phyloP scores from a whole-genome alignment of 2,113 vertebrate species.

The Pimephales promelas region DNA sequence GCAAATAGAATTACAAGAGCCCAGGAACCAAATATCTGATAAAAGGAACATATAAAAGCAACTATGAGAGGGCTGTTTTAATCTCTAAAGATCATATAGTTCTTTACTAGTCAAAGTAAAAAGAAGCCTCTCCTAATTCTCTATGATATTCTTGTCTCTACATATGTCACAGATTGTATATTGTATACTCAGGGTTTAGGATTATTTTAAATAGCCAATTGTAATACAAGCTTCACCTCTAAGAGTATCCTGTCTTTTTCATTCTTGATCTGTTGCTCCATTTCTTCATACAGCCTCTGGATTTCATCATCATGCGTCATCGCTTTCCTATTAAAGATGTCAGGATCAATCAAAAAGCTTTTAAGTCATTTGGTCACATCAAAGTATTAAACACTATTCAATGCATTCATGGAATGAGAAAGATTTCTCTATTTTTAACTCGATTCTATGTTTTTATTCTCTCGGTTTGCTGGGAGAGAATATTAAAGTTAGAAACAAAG shows the following conservation, averaged over 20 bases:
- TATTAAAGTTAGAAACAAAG: not conserved
- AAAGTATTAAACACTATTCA: not conserved
- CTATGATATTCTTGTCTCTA: not conserved
- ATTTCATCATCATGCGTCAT: constrained; percentile 88
- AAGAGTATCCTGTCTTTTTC: constrained; percentile 88
- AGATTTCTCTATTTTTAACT: not conserved
- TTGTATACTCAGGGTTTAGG: not conserved
- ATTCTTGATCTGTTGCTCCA: constrained; percentile 92
- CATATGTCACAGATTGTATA: not conserved
- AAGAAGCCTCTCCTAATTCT: not conserved
- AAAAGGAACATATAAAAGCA: no score
- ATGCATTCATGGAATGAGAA: not conserved
- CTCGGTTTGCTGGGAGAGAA: not conserved
- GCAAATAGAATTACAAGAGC: no score
- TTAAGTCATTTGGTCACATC: not conserved
- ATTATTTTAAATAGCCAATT: not conserved
- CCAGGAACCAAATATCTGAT: no score
- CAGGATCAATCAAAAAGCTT: constrained; percentile 4
- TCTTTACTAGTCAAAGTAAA: not conserved
- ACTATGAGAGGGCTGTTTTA: no score
- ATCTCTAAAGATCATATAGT: not conserved
- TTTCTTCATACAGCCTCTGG: constrained; percentile 89
- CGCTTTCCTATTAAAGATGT: constrained; percentile 78
- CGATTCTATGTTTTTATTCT: not conserved
- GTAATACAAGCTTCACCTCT: constrained; percentile 72